These are phyloP conservation scores for Sander vitreus DNA, from an alignment of 2,113 vertebrate genomes.

Conservation along the genomic window DNA sequence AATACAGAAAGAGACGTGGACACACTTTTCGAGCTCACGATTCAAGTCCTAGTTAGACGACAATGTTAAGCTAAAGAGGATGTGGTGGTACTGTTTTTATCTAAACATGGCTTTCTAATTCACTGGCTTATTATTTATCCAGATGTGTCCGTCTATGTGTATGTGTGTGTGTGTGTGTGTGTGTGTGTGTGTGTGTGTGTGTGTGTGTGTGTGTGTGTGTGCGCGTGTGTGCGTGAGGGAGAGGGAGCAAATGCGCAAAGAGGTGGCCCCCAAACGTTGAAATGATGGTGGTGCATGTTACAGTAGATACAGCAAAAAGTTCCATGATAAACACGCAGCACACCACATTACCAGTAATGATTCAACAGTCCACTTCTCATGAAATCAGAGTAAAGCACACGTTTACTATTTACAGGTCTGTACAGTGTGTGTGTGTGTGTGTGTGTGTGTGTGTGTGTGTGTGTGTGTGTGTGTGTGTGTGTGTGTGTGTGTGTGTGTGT, in stretches of 20 bases:
- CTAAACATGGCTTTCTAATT: slow-evolving; percentile 76
- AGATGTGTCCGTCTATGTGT: slow-evolving; percentile 30
- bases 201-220: no score
- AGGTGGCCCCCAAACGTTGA: no score
- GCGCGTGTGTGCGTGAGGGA: no score
- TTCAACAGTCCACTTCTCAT: slow-evolving; percentile 67
- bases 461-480: slow-evolving; percentile 11
- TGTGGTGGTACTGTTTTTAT: slow-evolving; percentile 41
- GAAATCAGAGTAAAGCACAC: slow-evolving; percentile 67
- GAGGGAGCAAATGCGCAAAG: no score
- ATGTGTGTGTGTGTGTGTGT: slow-evolving; percentile 5
- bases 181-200: background rate
- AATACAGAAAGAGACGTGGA: slow-evolving; percentile 41
- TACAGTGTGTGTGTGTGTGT: slow-evolving; percentile 64
- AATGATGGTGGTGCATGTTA: no score
- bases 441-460: background rate
- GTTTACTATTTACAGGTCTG: slow-evolving; percentile 80
- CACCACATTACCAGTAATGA: slow-evolving; percentile 74
- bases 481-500: background rate
- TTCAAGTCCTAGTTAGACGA: slow-evolving; percentile 67
- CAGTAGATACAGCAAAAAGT: slow-evolving; percentile 64
- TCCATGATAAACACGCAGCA: slow-evolving; percentile 70
- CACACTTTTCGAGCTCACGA: slow-evolving; percentile 50
- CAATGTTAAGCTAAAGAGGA: slow-evolving; percentile 57
- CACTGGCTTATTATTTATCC: slow-evolving; percentile 59